Evolutionary conservation across 2,113 vertebrate species (phyloP).

Genomic region (Brachirus orientalis): DNA sequence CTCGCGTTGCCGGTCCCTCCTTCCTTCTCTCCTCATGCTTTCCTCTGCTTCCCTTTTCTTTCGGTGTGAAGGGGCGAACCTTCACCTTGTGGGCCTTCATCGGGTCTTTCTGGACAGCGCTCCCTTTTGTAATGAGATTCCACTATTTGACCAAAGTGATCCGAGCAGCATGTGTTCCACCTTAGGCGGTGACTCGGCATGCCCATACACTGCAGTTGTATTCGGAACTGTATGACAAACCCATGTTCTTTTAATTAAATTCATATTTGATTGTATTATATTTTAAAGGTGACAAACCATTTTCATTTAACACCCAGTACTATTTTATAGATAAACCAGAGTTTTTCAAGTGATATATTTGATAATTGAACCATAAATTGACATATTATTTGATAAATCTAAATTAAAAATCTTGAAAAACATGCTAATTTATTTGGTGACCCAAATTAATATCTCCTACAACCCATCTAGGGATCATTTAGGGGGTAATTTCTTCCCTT

Average conservation of each 20-base stretch:
- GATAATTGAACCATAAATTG: too few species aligned
- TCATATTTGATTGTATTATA: too few species aligned
- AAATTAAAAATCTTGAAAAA: too few species aligned
- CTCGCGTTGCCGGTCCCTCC: slow-evolving; percentile 43
- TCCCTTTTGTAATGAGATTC: slow-evolving; percentile 77
- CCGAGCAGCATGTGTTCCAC: slow-evolving; percentile 46
- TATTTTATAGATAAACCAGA: too few species aligned
- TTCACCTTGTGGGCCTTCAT: slow-evolving; percentile 74
- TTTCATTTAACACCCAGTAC: too few species aligned
- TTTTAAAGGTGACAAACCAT: too few species aligned
- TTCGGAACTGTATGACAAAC: slow-evolving; percentile 34
- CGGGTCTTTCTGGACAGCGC: slow-evolving; percentile 68
- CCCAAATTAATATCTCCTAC: too few species aligned
- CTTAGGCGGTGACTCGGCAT: too few species aligned
- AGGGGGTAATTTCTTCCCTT: neutral
- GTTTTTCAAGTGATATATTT: too few species aligned
- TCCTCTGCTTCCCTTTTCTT: slow-evolving; percentile 4
- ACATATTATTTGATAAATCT: too few species aligned
- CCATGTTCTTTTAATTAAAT: too few species aligned
- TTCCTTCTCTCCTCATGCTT: slow-evolving; percentile 8
- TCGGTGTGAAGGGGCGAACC: slow-evolving; percentile 37
- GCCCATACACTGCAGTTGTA: slow-evolving; percentile 42
- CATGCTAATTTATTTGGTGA: too few species aligned
- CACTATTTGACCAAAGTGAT: slow-evolving; percentile 66
- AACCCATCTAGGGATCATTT: neutral